Base-by-base conservation (phyloP, 64 coral and sea anemone species). In the Stichodactyla mertensii region DNA sequence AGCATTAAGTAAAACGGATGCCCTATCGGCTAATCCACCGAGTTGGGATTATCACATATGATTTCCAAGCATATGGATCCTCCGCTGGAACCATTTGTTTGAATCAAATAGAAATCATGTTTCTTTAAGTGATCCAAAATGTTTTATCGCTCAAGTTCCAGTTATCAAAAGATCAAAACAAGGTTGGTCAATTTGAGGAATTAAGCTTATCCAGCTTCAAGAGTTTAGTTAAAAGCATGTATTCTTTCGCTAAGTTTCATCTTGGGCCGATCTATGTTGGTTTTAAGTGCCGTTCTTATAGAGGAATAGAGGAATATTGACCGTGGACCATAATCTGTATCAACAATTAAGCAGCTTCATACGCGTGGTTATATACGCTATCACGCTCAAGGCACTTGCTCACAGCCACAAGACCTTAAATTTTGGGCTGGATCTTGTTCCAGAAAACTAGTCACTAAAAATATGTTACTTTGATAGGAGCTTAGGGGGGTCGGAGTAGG, bases 141-240 rank as follows among this genome's bases (percentile, higher is more conserved):
- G 78, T 55, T 81, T 81, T 81, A 81, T 81, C 78, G n/a, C 54
- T 81, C 16, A 20, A 81, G 36, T 81, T 11, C 51, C 16, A 45
- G 78, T 55, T 81, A 81, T 81, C 78, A 22, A 55, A 53, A 55
- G 78, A 81, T 81, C 11, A 79, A 51, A 36, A 51, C 51, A 69
- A 79, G 16, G 51, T 18, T 79, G 77, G 77, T 52, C 78, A 55
- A 81, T 81, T 81, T 81, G 36, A 53, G 36, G 78, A 55, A 53
- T 53, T 81, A 53, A 52, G 53, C 53, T 81, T 81, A 81, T 81
- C 78, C 78, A 28, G 54, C 51, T 22, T 81, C 51, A 81, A 81
- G 78, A 81, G 78, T 52, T 81, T 52, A 53, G 78, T 81, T 81
- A 81, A 81, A 81, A 81, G 78, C 78, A 52, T 55, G 78, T 52